Evolutionary conservation across 1,140 invertebrate species (phyloP), one percentile per base, ranked within the genome.

Genomic region (Halesus radiatus): DNA sequence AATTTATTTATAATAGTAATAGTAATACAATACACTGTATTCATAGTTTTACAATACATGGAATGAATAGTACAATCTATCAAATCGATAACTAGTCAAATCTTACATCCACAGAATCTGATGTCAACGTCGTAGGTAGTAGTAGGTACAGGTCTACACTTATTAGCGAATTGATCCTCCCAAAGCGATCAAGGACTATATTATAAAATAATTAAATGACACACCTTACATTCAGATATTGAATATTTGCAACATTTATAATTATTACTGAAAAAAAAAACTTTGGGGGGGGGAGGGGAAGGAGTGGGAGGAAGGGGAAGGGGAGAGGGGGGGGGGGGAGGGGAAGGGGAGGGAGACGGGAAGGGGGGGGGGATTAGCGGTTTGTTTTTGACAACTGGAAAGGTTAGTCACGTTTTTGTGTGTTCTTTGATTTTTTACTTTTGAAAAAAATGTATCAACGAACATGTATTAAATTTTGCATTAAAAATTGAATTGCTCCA

Each of bases 1-100:
- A 83, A 83, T 83, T 83, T 83, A 83, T 81, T 83, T 81, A 80
- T 83, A 60, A 79, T 83, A 83, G 77, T 78, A 56, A 56, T 74
- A 53, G 70, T 74, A 80, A 73, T 83, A 80, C 81, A 75, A 76
- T 81, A 81, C 75, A 80, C 53, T 83, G 76, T 80, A 80, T 83
- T 83, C 81, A 77, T 77, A 77, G 10, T 77, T 64, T 77, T 77
- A 77, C 74, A 60, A 76, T 76, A 76, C 82, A 83, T 83, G 82
- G 82, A 83, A 83, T 83, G 82, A 81, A 79, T 83, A 83, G 74
- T 80, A 79, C 26, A 73, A 72, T 78, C 76, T 56, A 78, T 70
- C 75, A n/a, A 60, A 66, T 66, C 29, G 29, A 54, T 74, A 74
- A 29, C 70, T 74, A 74, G 26, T 74, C n/a, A 26, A 72, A 52